These are phyloP conservation scores for Acronicta aceris DNA, from an alignment of 2,888 invertebrate genomes.

Conservation along the genomic window DNA sequence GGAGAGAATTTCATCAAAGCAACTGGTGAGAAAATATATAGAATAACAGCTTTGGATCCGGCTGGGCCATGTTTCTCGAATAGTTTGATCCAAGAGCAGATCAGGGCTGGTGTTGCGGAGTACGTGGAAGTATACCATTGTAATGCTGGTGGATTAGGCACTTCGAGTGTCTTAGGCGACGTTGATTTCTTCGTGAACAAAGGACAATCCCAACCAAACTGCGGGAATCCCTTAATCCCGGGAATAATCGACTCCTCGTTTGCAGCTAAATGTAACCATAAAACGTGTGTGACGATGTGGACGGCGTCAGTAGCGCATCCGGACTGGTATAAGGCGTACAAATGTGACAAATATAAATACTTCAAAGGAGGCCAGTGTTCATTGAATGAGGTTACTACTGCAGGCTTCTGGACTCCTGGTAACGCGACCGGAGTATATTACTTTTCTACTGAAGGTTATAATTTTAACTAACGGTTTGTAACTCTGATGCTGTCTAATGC, in stretches of 20 bases:
- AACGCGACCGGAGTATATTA: slow-evolving; percentile 79
- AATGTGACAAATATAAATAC: slow-evolving; percentile 75
- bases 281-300: slow-evolving; percentile 77
- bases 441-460: slow-evolving; percentile 72
- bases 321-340: slow-evolving; percentile 73
- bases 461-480: slow-evolving; percentile 59
- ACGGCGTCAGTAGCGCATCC: slow-evolving; percentile 75
- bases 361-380: slow-evolving; percentile 73
- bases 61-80: slow-evolving; percentile 84
- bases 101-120: slow-evolving; percentile 87
- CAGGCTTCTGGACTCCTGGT: slow-evolving; percentile 81
- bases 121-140: slow-evolving; percentile 91
- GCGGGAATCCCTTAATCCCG: slow-evolving; percentile 77
- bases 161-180: slow-evolving; percentile 85
- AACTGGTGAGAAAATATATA: slow-evolving; percentile 72
- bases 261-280: slow-evolving; percentile 81
- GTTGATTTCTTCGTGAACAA: slow-evolving; percentile 90
- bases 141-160: slow-evolving; percentile 87
- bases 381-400: slow-evolving; percentile 68
- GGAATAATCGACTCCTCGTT: slow-evolving; percentile 76
- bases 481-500: slow-evolving; percentile 45
- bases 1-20: slow-evolving; percentile 71
- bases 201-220: slow-evolving; percentile 88
- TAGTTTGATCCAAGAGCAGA: slow-evolving; percentile 77
- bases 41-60: slow-evolving; percentile 82